These are phyloP conservation scores for Agrochola lychnidis DNA, from an alignment of 2,888 invertebrate genomes.

Conservation along the genomic window DNA sequence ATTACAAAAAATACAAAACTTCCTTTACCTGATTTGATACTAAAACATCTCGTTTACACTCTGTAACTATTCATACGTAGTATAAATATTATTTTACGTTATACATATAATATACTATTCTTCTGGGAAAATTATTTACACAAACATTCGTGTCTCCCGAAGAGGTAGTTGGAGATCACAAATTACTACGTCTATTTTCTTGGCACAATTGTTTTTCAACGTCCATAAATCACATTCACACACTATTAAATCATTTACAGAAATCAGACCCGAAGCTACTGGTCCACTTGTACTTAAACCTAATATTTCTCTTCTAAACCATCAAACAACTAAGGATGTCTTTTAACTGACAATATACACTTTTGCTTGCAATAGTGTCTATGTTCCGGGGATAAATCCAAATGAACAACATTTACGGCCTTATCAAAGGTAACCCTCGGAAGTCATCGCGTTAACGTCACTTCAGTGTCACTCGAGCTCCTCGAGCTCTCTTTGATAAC, in stretches of 20 bases:
- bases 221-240: conserved; percentile 58
- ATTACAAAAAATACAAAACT: conserved; percentile 80
- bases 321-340: conserved; percentile 73
- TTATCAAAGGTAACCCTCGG: conserved; percentile 87
- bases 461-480: conserved; percentile 90
- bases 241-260: conserved; percentile 69
- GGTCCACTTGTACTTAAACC: conserved; percentile 81
- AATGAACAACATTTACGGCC: conserved; percentile 85
- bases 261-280: conserved; percentile 82
- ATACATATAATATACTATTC: conserved; percentile 54
- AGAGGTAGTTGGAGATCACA: conserved; percentile 53
- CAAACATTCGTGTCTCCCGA: conserved; percentile 44
- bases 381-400: conserved; percentile 79
- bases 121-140: conserved; percentile 62
- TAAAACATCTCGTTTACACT: conserved; percentile 54
- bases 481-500: conserved; percentile 89
- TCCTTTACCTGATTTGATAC: conserved; percentile 61
- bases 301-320: conserved; percentile 71
- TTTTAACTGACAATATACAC: conserved; percentile 72
- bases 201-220: conserved; percentile 62
- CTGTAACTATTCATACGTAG: conserved; percentile 50
- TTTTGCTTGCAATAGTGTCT: conserved; percentile 75
- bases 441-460: conserved; percentile 89
- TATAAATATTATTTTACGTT: conserved; percentile 60
- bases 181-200: conserved; percentile 53